Conservation (phyloP, 2,888 invertebrate species). For the Tetropium fuscum region DNA sequence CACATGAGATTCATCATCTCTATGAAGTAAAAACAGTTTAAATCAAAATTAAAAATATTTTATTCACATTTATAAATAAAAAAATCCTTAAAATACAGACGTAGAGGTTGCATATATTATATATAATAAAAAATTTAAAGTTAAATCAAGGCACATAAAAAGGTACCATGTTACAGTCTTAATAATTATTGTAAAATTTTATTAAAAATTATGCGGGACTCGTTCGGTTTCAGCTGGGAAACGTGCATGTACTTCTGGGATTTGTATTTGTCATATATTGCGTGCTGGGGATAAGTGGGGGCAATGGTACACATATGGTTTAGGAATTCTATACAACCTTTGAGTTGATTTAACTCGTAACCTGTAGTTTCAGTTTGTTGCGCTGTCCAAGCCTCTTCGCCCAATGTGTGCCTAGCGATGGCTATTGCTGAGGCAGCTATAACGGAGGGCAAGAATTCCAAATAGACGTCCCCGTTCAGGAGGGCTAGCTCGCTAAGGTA, state of each 20-base stretch:
- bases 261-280: slow-evolving; percentile 92
- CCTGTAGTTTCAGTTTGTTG: slow-evolving; percentile 75
- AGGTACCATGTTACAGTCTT: slow-evolving; percentile 36
- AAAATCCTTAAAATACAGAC: slow-evolving; percentile 16
- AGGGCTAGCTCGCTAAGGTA: slow-evolving; percentile 88
- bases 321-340: slow-evolving; percentile 76
- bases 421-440: slow-evolving; percentile 86
- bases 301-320: slow-evolving; percentile 72
- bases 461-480: slow-evolving; percentile 87
- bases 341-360: slow-evolving; percentile 76
- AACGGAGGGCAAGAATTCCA: slow-evolving; percentile 84
- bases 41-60: slow-evolving; percentile 12
- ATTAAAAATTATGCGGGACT: slow-evolving; percentile 40
- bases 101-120: slow-evolving; percentile 11
- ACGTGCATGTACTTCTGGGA: slow-evolving; percentile 72
- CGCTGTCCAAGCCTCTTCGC: slow-evolving; percentile 74
- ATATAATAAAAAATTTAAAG: slow-evolving; percentile 20
- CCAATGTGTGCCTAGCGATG: slow-evolving; percentile 81
- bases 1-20: background rate
- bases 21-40: slow-evolving; percentile 8
- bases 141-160: slow-evolving; percentile 32
- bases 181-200: slow-evolving; percentile 26
- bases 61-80: slow-evolving; percentile 20
- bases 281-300: slow-evolving; percentile 74
- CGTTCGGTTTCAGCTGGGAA: slow-evolving; percentile 47